Base-by-base conservation (phyloP, 2,797 vertebrate species). In the Podarcis siculus region DNA sequence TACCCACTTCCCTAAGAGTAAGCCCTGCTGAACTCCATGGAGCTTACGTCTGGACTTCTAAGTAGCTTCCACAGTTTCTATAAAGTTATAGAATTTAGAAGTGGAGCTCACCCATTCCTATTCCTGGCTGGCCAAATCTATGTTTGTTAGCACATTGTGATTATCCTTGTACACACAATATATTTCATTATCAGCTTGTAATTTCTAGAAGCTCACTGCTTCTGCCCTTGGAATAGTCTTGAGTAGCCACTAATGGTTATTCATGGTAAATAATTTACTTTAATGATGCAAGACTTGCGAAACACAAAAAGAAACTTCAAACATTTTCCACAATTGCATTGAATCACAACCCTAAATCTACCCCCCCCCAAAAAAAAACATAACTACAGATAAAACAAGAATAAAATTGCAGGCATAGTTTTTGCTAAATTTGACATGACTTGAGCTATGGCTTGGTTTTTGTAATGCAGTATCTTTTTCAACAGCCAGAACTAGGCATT, bases 291-390 rank as follows among this genome's bases (percentile, higher is more conserved):
- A 42, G 87, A 95, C 90, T 93, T 95, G 92, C 86, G 75, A 87
- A 90, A 91, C 82, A 88, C 42, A 86, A 84, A 94, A 94, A 85
- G 91, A 76, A 85, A 95, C 92, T 95, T 95, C 90, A 66, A 94
- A 66, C 95, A 82, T 95, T 83, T 92, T 96, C 88, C 93, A 94
- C 89, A 95, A 75, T 92, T 94, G 93, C 91, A 96, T 92, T 95
- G 95, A 94, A 90, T 80, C 84, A 94, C 93, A 95, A 95, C 95
- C 94, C 84, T 93, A 93, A 90, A 77, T 72, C 89, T 94, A 88
- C 95, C 93, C 87, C 93, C 92, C 94, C 90, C 75, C 95, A 93
- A 55, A 55, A 95, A 88, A 67, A 91, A 30, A 67, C 23, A 30
- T 8, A 30, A 67, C 27, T 25, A 30, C 25, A 25, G 66, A 25